A percentile compares a stretch with the other conserved stretches of the same genome.
phyloP scores from a whole-genome alignment of 2,888 invertebrate species.

The Synergus gifuensis region DNA sequence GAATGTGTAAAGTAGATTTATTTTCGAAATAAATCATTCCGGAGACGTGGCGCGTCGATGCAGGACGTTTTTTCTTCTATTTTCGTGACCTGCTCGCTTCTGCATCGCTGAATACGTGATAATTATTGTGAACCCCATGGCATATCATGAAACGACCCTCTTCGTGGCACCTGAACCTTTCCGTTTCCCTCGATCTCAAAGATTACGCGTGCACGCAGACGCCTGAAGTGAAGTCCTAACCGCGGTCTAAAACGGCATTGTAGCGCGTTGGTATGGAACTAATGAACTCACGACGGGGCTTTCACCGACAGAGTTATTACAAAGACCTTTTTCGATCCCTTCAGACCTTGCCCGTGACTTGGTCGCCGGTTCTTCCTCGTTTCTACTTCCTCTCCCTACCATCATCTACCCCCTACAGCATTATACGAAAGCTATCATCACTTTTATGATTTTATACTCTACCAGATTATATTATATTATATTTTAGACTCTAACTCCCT shows the following conservation, averaged over 20 bases:
- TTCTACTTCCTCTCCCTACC: slow-evolving; percentile 40
- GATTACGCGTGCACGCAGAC: slow-evolving; percentile 56
- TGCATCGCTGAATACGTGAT: slow-evolving; percentile 32
- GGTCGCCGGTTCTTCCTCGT: slow-evolving; percentile 36
- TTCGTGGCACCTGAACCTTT: slow-evolving; percentile 33
- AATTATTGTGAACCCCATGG: slow-evolving; percentile 35
- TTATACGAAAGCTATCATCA: not conserved
- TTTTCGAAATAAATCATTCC: slow-evolving; percentile 2
- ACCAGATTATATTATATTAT: too few relatives aligned
- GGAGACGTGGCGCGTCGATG: not conserved
- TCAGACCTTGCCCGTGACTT: slow-evolving; percentile 18
- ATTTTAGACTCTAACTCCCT: too few relatives aligned
- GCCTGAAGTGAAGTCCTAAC: slow-evolving; percentile 64
- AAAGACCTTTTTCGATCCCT: slow-evolving; percentile 50
- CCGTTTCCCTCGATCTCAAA: slow-evolving; percentile 57
- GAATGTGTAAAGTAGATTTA: slow-evolving; percentile 12
- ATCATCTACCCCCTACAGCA: not conserved
- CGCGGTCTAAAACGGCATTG: slow-evolving; percentile 68
- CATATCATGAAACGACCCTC: slow-evolving; percentile 34
- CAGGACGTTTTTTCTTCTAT: not conserved
- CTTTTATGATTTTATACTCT: not conserved
- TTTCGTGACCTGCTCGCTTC: slow-evolving; percentile 1
- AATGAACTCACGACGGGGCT: slow-evolving; percentile 72
- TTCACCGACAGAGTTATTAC: slow-evolving; percentile 73
- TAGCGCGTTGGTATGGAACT: slow-evolving; percentile 73